These are phyloP conservation scores for Todus mexicanus DNA, from an alignment of 2,797 vertebrate species.

Conservation along the genomic window DNA sequence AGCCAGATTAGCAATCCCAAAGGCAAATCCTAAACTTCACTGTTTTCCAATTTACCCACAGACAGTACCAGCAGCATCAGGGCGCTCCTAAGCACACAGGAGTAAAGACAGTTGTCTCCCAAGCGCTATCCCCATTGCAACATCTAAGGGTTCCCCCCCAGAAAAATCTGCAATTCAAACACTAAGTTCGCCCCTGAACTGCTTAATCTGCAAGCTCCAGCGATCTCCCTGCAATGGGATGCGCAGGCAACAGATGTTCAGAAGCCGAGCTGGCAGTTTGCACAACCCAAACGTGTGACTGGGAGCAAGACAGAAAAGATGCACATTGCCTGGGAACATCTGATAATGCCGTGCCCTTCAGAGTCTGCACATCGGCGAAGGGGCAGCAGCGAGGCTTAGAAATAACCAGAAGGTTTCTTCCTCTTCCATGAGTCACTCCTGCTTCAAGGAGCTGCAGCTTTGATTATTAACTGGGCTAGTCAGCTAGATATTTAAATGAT, in stretches of 20 bases:
- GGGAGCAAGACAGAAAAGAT: conserved; percentile 1
- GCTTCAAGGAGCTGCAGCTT: conserved; percentile 55
- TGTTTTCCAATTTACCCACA: neutral
- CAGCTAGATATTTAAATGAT: conserved; percentile 68
- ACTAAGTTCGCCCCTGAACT: conserved; percentile 1
- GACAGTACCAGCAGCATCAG: neutral
- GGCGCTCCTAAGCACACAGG: neutral
- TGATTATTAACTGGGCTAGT: conserved; percentile 65
- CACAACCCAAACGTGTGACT: neutral
- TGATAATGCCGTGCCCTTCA: conserved; percentile 26
- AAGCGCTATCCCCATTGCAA: neutral
- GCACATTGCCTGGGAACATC: conserved; percentile 41
- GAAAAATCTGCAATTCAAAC: conserved; percentile 41
- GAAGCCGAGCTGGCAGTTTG: neutral
- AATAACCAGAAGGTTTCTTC: conserved; percentile 46
- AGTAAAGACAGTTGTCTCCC: neutral
- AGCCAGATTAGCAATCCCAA: neutral
- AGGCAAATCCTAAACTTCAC: neutral
- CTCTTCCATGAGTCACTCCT: conserved; percentile 44
- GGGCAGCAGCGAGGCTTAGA: conserved; percentile 10
- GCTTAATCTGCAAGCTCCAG: conserved; percentile 34
- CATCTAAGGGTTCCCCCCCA: neutral
- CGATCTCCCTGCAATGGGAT: neutral
- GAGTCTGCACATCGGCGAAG: neutral
- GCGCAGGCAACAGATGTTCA: conserved; percentile 25